Conservation (phyloP, 2,113 vertebrate species). For the Zosterops lateralis region DNA sequence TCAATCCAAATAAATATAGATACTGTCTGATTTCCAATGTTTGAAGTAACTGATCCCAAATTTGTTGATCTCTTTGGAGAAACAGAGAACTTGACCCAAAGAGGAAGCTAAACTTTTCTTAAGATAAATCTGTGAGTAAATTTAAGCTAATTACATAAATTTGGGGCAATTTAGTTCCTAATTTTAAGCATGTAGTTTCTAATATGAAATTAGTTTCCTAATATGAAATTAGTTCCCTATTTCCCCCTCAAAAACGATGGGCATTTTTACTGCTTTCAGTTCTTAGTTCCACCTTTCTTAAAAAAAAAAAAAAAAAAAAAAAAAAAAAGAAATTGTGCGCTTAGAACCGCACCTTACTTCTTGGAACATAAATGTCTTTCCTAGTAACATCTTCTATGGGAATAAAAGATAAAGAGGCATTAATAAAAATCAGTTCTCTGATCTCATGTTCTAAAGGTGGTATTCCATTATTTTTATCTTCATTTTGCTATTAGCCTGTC, state of each 20-base stretch:
- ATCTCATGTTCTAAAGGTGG: not conserved
- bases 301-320: not conserved
- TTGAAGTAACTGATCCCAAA: not conserved
- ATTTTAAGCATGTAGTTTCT: not conserved
- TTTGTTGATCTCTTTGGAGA: not conserved
- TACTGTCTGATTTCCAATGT: not conserved
- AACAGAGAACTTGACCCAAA: not conserved
- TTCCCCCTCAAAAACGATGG: rapidly evolving
- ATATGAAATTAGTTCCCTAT: not conserved
- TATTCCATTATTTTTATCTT: not conserved
- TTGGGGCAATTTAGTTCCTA: not conserved
- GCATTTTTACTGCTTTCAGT: not conserved
- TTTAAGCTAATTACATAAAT: not conserved
- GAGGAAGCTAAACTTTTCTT: not conserved
- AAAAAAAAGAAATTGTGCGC: not conserved
- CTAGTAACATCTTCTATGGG: not conserved
- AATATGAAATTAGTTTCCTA: not conserved
- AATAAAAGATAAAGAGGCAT: not conserved
- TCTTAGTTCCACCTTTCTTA: not conserved
- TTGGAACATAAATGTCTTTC: not conserved
- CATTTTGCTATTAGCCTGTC: not conserved
- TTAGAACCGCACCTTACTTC: not conserved
- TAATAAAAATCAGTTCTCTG: not conserved
- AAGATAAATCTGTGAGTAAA: not conserved
- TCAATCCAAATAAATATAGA: not conserved